phyloP scores from a whole-genome alignment of 2,888 invertebrate species.

The Pseudococcus longispinus region DNA sequence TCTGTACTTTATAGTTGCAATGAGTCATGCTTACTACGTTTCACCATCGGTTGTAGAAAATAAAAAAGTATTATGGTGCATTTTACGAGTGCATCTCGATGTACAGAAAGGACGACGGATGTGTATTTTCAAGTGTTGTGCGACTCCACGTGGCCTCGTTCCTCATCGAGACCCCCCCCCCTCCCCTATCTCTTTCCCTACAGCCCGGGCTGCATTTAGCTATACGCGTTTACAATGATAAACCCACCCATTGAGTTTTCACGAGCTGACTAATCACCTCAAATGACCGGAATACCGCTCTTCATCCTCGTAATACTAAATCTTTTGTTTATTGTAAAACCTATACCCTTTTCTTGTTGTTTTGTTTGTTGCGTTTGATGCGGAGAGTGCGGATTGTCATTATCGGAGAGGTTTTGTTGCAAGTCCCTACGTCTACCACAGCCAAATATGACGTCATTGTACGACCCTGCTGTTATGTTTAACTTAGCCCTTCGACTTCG shows the following conservation, averaged over 20 bases:
- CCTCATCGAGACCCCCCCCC: neutral
- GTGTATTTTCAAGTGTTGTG: too few relatives aligned
- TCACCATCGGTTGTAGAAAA: neutral
- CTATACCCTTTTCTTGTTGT: constrained; percentile 9
- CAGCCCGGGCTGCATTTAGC: neutral
- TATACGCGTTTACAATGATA: neutral
- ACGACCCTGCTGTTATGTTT: neutral
- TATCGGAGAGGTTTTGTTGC: neutral
- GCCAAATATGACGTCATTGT: neutral
- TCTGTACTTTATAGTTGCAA: neutral
- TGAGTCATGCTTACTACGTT: neutral
- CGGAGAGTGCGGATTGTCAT: neutral
- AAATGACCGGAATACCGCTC: neutral
- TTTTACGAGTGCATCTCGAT: constrained; percentile 28
- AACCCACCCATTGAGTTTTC: constrained; percentile 37
- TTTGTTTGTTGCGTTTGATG: neutral
- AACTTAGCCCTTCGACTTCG: neutral
- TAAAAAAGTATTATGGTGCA: neutral
- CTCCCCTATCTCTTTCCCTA: neutral
- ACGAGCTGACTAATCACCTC: constrained; percentile 3
- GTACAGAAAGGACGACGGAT: neutral
- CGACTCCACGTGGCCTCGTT: neutral
- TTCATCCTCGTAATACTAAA: neutral
- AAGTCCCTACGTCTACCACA: neutral
- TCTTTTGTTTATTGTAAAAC: constrained; percentile 7